Evolutionary conservation across 2,113 vertebrate genomes (phyloP).

Genomic region (Nanger granti): DNA sequence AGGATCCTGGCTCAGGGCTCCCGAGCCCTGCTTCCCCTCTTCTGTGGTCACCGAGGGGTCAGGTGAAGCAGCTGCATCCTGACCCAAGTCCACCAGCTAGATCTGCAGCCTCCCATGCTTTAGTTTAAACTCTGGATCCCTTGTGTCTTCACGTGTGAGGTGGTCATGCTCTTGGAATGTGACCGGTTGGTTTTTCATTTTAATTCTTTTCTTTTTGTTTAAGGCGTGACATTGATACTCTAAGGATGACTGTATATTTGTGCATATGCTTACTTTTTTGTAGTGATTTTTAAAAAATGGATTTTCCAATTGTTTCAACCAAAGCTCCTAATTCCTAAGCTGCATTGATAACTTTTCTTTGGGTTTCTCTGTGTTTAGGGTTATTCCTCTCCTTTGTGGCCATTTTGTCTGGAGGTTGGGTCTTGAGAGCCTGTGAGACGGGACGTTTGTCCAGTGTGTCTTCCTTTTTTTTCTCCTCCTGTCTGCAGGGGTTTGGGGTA

Average conservation of each 20-base stretch:
- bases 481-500: not conserved
- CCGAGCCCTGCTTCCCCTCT: fast-evolving
- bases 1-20: fast-evolving
- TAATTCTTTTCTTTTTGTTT: not conserved
- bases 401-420: not conserved
- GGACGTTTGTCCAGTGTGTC: fast-evolving
- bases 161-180: not conserved
- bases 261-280: not conserved
- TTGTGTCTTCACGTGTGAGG: fast-evolving
- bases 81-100: fast-evolving
- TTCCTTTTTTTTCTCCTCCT: not conserved
- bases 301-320: not conserved
- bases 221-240: not conserved
- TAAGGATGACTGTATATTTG: not conserved
- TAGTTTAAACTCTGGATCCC: not conserved
- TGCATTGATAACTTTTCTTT: not conserved
- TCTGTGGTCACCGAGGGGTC: fast-evolving
- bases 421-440: not conserved
- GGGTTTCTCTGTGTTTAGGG: not conserved
- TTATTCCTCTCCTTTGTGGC: not conserved
- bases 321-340: not conserved
- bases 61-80: not conserved
- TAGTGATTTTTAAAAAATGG: not conserved
- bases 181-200: not conserved
- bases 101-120: not conserved